A percentile compares a stretch with the other conserved stretches of the same genome.
phyloP scores from a whole-genome alignment of 1,140 invertebrate genomes.

The Micrasema minimum region DNA sequence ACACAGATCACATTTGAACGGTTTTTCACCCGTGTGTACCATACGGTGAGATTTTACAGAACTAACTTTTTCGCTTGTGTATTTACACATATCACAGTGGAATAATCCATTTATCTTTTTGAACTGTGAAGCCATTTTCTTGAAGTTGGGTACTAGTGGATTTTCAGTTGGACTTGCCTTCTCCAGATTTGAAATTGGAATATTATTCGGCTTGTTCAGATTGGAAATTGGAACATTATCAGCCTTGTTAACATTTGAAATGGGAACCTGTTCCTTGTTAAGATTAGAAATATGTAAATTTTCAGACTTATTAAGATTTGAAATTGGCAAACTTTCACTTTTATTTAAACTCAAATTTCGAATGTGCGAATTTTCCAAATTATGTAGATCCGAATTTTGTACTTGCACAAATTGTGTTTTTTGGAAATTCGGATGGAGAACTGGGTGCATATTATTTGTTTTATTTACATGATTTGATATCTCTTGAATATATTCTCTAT shows the following conservation, averaged over 20 bases:
- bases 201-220: not conserved
- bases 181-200: not conserved
- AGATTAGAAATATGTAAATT: too few relatives aligned
- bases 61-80: constrained; percentile 22
- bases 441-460: too few relatives aligned
- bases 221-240: not conserved
- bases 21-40: constrained; percentile 15
- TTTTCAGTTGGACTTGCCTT: not conserved
- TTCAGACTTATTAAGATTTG: too few relatives aligned
- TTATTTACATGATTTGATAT: too few relatives aligned
- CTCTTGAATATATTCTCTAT: not conserved
- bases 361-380: too few relatives aligned
- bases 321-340: too few relatives aligned
- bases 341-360: too few relatives aligned
- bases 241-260: not conserved
- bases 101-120: constrained; percentile 13
- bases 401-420: too few relatives aligned
- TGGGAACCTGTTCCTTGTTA: not conserved
- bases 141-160: not conserved
- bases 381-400: too few relatives aligned
- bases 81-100: constrained; percentile 14
- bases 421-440: too few relatives aligned
- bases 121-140: constrained; percentile 13
- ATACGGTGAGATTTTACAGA: constrained; percentile 20
- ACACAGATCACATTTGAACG: constrained; percentile 22